A percentile compares a stretch with the other conserved stretches of the same genome.
These are phyloP conservation scores for Felis catus DNA, from an alignment of 2,113 vertebrate genomes.

Conservation along the genomic window F.catus_Fca126_mat1.0 CM031414.1:97838001-97838500, in stretches of 20 bases:
- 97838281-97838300: background rate
- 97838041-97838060: background rate
- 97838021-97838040: background rate
- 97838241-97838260: background rate
- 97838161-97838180: background rate
- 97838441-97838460: fast-evolving
- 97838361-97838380: background rate
- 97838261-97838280: background rate
- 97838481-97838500: too few species aligned
- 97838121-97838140: background rate
- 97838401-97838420: background rate
- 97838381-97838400: background rate
- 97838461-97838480: background rate
- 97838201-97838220: background rate
- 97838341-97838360: background rate
- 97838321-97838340: background rate
- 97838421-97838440: background rate
- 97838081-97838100: background rate
- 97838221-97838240: background rate
- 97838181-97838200: background rate
- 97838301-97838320: background rate
- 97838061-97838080: background rate
- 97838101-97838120: background rate
- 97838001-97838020: background rate
- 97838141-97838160: background rate